Evolutionary conservation across 2,113 vertebrate species (phyloP).

Genomic region (Plotosus lineatus): DNA sequence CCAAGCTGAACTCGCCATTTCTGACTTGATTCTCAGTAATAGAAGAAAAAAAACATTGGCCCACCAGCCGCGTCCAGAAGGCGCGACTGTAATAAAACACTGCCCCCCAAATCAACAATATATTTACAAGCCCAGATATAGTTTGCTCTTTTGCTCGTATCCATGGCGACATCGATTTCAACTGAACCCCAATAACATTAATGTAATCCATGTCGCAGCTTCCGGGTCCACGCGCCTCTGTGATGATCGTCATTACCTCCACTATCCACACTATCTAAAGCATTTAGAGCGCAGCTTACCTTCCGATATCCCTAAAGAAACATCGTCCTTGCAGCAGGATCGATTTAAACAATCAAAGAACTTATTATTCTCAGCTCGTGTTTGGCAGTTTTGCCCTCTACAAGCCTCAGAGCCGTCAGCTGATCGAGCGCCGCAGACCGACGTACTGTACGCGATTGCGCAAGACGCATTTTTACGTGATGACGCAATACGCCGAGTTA

Average conservation of each 20-base stretch:
- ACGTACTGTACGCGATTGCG: not conserved
- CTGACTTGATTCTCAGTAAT: not conserved
- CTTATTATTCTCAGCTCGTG: conserved; percentile 12
- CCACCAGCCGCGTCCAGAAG: not conserved
- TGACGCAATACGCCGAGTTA: not conserved
- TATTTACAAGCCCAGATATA: accelerated
- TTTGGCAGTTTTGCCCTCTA: conserved; percentile 57
- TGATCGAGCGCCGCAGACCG: conserved; percentile 52
- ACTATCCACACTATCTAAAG: conserved; percentile 17
- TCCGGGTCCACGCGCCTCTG: conserved; percentile 42
- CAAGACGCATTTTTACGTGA: not conserved
- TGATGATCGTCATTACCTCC: not conserved
- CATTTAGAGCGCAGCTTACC: conserved; percentile 50
- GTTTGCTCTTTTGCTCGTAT: not conserved
- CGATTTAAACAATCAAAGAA: conserved; percentile 47
- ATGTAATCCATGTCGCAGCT: conserved; percentile 56
- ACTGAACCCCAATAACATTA: conserved; percentile 18
- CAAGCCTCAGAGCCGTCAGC: conserved; percentile 55
- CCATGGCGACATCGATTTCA: not conserved
- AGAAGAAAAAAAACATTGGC: not conserved
- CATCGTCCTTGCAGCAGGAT: conserved; percentile 52
- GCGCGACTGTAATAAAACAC: not conserved
- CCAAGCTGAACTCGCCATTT: not conserved
- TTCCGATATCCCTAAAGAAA: conserved; percentile 43
- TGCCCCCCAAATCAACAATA: not conserved